These are phyloP conservation scores for Styela clava DNA, from an alignment of 23 tunicate species.

Conservation along the genomic window DNA sequence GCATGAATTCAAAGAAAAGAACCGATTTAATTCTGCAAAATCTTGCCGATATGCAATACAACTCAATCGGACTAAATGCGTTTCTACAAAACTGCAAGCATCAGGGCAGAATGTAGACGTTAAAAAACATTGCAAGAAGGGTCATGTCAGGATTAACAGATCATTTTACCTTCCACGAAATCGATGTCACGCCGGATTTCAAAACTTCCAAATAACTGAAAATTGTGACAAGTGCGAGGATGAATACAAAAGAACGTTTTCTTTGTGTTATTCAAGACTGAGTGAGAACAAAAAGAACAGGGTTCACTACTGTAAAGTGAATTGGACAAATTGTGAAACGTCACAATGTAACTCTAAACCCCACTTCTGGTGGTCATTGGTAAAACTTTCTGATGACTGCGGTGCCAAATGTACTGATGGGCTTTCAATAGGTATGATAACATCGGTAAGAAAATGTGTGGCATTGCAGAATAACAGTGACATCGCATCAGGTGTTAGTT, in stretches of 20 bases:
- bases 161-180: not conserved
- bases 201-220: not conserved
- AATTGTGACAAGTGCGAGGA: not conserved
- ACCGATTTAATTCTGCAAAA: not conserved
- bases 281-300: not conserved
- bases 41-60: not conserved
- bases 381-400: not conserved
- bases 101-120: not conserved
- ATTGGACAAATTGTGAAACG: not conserved
- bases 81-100: not conserved
- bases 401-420: not conserved
- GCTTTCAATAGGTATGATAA: not conserved
- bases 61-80: not conserved
- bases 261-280: not conserved
- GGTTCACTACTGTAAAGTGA: not conserved
- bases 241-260: not conserved
- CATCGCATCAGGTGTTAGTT: not conserved
- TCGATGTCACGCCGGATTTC: not conserved
- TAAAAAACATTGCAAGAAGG: not conserved
- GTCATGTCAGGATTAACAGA: not conserved
- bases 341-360: not conserved
- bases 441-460: not conserved
- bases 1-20: not conserved
- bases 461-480: not conserved
- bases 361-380: not conserved